A percentile compares a stretch with the other conserved stretches of the same genome.
Evolutionary conservation across 1,140 invertebrate species (phyloP).

Genomic region (Asobara japonica): DNA sequence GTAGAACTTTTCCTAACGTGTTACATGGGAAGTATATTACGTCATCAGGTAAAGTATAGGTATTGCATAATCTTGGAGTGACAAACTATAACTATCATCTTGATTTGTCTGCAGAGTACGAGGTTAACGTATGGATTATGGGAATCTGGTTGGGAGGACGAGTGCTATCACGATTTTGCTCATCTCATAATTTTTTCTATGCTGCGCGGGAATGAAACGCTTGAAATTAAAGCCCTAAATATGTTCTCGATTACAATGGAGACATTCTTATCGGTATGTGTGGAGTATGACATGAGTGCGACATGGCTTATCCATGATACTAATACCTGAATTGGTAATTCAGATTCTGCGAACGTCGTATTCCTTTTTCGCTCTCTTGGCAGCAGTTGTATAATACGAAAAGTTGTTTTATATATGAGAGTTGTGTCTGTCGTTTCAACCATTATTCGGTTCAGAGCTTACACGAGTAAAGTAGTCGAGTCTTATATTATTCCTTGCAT

Average conservation of each 20-base stretch:
- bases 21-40: no score
- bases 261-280: neutral
- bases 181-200: neutral
- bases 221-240: neutral
- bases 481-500: no score
- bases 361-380: neutral
- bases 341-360: neutral
- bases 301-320: neutral
- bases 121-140: neutral
- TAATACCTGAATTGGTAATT: neutral
- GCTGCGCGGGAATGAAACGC: neutral
- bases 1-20: no score
- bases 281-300: neutral
- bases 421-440: no score
- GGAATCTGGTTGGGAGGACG: neutral
- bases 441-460: no score
- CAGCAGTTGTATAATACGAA: no score
- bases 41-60: no score
- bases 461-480: no score
- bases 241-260: neutral
- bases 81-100: neutral
- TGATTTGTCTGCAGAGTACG: neutral
- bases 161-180: neutral
- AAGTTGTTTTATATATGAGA: no score
- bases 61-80: neutral